A percentile compares a stretch with the other conserved stretches of the same genome.
These are phyloP conservation scores for Elegia similella DNA, from an alignment of 2,888 invertebrate genomes.

Conservation along the genomic window DNA sequence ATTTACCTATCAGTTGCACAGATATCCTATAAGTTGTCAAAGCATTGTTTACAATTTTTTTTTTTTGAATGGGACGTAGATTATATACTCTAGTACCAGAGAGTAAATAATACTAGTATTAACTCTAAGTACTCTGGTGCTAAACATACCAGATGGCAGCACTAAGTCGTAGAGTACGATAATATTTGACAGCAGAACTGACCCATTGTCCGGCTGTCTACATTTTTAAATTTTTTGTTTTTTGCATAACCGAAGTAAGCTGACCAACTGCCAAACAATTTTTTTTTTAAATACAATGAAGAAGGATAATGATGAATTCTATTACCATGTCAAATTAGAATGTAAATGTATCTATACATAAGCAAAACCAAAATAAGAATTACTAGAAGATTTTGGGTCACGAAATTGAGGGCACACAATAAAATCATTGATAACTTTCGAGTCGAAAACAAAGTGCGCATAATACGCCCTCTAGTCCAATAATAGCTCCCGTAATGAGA, in stretches of 20 bases:
- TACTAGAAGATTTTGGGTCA: neutral
- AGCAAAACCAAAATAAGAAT: neutral
- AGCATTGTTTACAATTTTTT: too few relatives aligned
- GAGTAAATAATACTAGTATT: too few relatives aligned
- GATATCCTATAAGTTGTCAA: too few relatives aligned
- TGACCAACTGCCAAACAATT: neutral
- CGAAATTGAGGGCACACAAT: neutral
- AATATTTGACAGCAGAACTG: too few relatives aligned
- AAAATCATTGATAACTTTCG: constrained; percentile 29
- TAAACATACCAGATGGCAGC: too few relatives aligned
- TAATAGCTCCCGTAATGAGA: constrained; percentile 80
- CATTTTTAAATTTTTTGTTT: too few relatives aligned
- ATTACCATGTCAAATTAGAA: constrained; percentile 1
- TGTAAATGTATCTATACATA: neutral
- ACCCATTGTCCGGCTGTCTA: too few relatives aligned
- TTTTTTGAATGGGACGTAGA: too few relatives aligned
- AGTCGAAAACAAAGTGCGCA: constrained; percentile 39
- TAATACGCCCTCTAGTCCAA: constrained; percentile 58
- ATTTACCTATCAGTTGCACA: too few relatives aligned
- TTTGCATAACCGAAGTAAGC: neutral
- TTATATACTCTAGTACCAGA: too few relatives aligned
- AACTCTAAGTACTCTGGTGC: too few relatives aligned
- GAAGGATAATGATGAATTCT: neutral
- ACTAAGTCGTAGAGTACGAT: too few relatives aligned
- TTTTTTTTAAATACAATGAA: neutral